Evolutionary conservation across 2,888 invertebrate species (phyloP).

Genomic region (Mythimna loreyi): DNA sequence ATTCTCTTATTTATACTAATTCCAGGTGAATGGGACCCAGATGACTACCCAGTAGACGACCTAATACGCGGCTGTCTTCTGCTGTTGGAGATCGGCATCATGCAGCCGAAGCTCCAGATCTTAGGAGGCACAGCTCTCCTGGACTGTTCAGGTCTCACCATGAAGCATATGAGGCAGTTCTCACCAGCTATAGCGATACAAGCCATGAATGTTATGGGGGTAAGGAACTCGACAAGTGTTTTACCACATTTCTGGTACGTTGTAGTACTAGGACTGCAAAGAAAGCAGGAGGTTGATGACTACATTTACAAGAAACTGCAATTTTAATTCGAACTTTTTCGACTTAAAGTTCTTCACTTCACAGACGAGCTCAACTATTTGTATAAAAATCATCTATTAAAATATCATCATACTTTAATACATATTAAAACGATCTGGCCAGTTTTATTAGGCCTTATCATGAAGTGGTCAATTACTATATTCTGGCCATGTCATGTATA

Average conservation of each 20-base stretch:
- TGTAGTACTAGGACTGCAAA: not conserved
- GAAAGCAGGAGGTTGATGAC: too few relatives aligned
- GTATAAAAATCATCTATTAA: too few relatives aligned
- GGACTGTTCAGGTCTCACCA: slow-evolving; percentile 93
- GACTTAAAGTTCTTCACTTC: too few relatives aligned
- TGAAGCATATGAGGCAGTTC: slow-evolving; percentile 93
- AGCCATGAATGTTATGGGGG: slow-evolving; percentile 93
- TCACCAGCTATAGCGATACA: slow-evolving; percentile 93
- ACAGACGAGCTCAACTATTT: too few relatives aligned
- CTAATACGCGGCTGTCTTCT: slow-evolving; percentile 93
- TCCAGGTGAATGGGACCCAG: slow-evolving; percentile 94
- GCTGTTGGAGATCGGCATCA: slow-evolving; percentile 93
- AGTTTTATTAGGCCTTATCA: too few relatives aligned
- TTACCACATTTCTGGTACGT: not conserved
- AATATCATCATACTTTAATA: too few relatives aligned
- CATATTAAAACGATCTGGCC: too few relatives aligned
- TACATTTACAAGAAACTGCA: not conserved
- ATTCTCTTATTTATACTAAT: slow-evolving; percentile 7
- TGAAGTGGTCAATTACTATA: too few relatives aligned
- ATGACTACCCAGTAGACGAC: slow-evolving; percentile 92
- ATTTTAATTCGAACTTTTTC: not conserved
- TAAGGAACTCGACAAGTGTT: slow-evolving; percentile 74
- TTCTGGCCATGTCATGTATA: too few relatives aligned
- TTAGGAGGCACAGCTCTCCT: slow-evolving; percentile 94
- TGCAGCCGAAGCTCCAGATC: slow-evolving; percentile 94